These are phyloP conservation scores for Torymus auratus DNA, from an alignment of 2,888 invertebrate genomes.

Conservation along the genomic window DNA sequence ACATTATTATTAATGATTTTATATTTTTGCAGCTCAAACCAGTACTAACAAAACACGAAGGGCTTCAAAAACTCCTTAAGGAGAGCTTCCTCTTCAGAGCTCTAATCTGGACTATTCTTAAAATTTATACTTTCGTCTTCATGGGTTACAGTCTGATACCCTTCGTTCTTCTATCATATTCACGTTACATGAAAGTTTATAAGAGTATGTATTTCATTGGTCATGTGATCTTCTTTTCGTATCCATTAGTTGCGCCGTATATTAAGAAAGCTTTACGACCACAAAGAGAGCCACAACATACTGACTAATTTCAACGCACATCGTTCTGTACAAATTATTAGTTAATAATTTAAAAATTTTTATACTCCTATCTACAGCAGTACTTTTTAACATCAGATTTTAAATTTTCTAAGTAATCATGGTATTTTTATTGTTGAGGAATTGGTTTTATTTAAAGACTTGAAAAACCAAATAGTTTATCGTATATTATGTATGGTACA, in stretches of 20 bases:
- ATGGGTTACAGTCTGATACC: constrained; percentile 91
- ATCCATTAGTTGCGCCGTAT: constrained; percentile 79
- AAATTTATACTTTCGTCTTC: constrained; percentile 86
- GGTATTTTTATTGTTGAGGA: too few species aligned
- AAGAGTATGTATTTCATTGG: constrained; percentile 84
- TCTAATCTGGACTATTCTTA: constrained; percentile 80
- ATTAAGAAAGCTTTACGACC: constrained; percentile 69
- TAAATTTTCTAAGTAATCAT: too few species aligned
- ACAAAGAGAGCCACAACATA: constrained; percentile 44
- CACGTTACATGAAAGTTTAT: constrained; percentile 84
- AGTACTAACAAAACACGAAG: constrained; percentile 78
- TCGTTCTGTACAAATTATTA: constrained; percentile 44
- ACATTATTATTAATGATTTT: background rate
- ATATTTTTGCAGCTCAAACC: constrained; percentile 78
- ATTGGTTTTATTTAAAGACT: too few species aligned
- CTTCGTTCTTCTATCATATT: constrained; percentile 84
- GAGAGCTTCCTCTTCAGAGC: constrained; percentile 73
- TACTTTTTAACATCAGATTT: constrained; percentile 14
- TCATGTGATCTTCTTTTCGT: constrained; percentile 82
- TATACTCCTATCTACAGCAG: constrained; percentile 28
- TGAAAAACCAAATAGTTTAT: too few species aligned
- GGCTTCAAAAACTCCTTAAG: constrained; percentile 77
- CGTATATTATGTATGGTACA: too few species aligned
- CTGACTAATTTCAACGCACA: constrained; percentile 17
- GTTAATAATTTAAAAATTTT: background rate